phyloP scores from a whole-genome alignment of 2,888 invertebrate species.

The Chromoteleia sp. region DNA sequence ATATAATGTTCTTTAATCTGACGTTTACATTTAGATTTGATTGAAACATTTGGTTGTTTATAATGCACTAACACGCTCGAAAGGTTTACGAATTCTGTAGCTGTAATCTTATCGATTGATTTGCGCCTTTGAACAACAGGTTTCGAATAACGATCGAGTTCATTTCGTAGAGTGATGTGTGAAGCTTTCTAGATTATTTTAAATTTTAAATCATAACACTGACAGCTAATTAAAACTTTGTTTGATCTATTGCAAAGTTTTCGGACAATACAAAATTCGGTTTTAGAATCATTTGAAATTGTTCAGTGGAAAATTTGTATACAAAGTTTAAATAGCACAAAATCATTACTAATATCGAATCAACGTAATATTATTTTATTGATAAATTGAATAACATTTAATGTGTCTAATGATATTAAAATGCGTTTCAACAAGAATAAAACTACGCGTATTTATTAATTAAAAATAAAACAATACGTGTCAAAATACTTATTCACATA shows the following conservation, averaged over 20 bases:
- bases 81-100: slow-evolving; percentile 33
- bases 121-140: slow-evolving; percentile 13
- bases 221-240: background rate
- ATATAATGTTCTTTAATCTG: too few relatives aligned
- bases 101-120: slow-evolving; percentile 38
- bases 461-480: too few relatives aligned
- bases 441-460: too few relatives aligned
- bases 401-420: too few relatives aligned
- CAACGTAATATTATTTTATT: too few relatives aligned
- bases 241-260: background rate
- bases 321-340: background rate
- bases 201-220: too few relatives aligned
- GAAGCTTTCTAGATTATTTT: slow-evolving; percentile 15
- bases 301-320: background rate
- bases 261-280: too few relatives aligned
- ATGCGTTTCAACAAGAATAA: too few relatives aligned
- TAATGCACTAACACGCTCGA: slow-evolving; percentile 54
- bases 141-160: slow-evolving; percentile 17
- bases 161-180: slow-evolving; percentile 32
- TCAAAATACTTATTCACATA: too few relatives aligned
- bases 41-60: slow-evolving; percentile 2
- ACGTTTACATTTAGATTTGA: too few relatives aligned
- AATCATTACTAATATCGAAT: background rate
- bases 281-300: slow-evolving; percentile 1
- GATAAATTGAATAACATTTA: too few relatives aligned